Conservation (phyloP, 2,113 vertebrate species). For the Nestor notabilis region DNA sequence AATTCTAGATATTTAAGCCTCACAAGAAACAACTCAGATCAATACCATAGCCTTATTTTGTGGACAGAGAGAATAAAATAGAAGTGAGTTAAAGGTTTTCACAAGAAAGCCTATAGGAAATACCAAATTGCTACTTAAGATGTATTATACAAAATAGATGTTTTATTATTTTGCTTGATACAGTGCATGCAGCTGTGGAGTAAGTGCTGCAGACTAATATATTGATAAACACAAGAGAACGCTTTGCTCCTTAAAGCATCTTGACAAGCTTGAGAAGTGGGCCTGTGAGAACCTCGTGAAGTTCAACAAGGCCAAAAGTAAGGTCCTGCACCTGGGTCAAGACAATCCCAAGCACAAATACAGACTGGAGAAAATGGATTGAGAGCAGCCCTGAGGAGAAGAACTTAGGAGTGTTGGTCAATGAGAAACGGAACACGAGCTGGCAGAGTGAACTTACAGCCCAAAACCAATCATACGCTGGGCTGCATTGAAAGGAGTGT, state of each 20-base stretch:
- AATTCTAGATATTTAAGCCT: not conserved
- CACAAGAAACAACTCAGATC: not conserved
- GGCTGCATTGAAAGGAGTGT: not conserved
- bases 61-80: not conserved
- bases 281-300: not conserved
- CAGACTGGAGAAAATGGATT: not conserved
- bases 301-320: not conserved
- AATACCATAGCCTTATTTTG: not conserved
- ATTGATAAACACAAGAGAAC: not conserved
- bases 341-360: not conserved
- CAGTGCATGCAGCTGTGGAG: not conserved
- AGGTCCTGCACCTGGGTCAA: not conserved
- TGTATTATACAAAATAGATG: not conserved
- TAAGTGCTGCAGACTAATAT: not conserved
- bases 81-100: not conserved
- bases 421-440: not conserved
- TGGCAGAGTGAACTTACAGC: not conserved
- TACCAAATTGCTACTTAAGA: not conserved
- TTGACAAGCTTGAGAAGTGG: not conserved
- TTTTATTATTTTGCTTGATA: not conserved
- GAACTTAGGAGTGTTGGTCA: not conserved
- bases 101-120: slow-evolving; percentile 7
- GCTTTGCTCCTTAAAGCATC: not conserved
- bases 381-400: not conserved
- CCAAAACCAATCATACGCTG: not conserved